phyloP scores from a whole-genome alignment of 2,888 invertebrate species.

The Trachelus tabidus region DNA sequence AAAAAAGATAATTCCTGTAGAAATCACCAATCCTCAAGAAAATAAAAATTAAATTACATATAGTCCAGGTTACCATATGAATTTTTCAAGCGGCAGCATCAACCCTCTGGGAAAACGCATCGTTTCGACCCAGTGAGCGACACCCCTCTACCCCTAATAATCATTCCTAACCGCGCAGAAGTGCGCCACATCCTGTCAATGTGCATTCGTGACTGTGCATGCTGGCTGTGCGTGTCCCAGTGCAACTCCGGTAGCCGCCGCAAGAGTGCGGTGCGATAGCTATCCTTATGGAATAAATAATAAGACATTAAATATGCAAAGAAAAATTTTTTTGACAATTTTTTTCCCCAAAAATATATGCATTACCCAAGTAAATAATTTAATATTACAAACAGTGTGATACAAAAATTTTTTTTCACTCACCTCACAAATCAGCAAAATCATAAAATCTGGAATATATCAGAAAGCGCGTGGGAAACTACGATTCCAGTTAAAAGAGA shows the following conservation, averaged over 20 bases:
- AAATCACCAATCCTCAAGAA: neutral
- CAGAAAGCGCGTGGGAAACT: neutral
- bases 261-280: neutral
- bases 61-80: neutral
- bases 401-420: neutral
- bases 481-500: neutral
- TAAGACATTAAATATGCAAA: neutral
- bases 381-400: neutral
- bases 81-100: neutral
- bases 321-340: neutral
- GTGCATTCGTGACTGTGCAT: neutral
- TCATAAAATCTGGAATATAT: neutral
- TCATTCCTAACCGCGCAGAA: neutral
- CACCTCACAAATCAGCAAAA: neutral
- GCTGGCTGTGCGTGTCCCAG: neutral
- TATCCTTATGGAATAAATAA: neutral
- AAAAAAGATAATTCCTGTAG: neutral
- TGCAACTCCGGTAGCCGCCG: neutral
- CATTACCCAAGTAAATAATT: neutral
- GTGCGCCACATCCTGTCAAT: conserved; percentile 3
- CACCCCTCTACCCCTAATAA: conserved; percentile 1
- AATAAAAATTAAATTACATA: neutral
- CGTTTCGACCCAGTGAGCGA: neutral
- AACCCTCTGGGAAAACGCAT: neutral
- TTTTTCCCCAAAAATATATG: neutral